These are phyloP conservation scores for Heterotis niloticus DNA, from an alignment of 2,113 vertebrate genomes.

Conservation along the genomic window DNA sequence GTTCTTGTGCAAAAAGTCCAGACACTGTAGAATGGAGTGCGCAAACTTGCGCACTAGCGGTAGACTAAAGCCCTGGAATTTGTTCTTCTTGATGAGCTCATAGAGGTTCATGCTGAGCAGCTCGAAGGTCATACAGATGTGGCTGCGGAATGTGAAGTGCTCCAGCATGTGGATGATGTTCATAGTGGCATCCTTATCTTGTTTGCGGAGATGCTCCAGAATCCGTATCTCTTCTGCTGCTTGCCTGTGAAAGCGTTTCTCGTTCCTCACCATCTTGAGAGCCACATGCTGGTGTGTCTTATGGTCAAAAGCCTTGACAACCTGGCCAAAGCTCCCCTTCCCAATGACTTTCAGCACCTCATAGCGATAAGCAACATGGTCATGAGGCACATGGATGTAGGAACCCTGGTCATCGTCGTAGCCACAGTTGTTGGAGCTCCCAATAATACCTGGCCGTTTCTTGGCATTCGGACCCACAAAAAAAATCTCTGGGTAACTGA, in stretches of 20 bases:
- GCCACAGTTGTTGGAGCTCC: conserved; percentile 88
- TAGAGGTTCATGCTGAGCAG: conserved; percentile 99
- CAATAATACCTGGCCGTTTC: conserved; percentile 85
- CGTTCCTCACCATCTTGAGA: conserved; percentile 97
- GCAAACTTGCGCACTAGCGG: conserved; percentile 96
- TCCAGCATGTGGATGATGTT: conserved; percentile 99
- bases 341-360: conserved; percentile 97
- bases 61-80: conserved; percentile 98
- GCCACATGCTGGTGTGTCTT: conserved; percentile 89
- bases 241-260: conserved; percentile 97
- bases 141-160: conserved; percentile 96
- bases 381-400: conserved; percentile 92
- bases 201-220: conserved; percentile 91
- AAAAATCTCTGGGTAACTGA: conserved; percentile 85
- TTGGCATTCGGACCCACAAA: conserved; percentile 92
- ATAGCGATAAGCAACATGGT: conserved; percentile 91
- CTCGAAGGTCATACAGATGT: conserved; percentile 99
- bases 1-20: conserved; percentile 94
- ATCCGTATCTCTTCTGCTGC: conserved; percentile 97
- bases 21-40: conserved; percentile 96
- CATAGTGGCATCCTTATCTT: conserved; percentile 95
- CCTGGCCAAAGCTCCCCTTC: conserved; percentile 97
- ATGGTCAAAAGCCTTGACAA: conserved; percentile 96
- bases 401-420: conserved; percentile 97
- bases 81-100: conserved; percentile 98